Base-by-base conservation (phyloP, 2,888 invertebrate genomes). In the Acronicta leporina region DNA sequence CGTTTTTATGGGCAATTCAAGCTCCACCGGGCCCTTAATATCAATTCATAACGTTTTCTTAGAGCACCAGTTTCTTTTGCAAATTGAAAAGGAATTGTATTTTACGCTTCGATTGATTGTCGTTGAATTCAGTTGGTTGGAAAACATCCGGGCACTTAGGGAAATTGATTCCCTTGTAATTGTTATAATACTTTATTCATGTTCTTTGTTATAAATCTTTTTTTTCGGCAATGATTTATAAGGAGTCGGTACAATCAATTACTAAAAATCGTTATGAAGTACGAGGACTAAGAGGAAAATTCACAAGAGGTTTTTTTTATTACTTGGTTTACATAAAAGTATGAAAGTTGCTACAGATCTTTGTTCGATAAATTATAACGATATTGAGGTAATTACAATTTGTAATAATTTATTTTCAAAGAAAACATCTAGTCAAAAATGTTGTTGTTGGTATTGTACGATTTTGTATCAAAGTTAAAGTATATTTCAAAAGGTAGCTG, bases 41-140 rank as follows among this genome's bases (percentile, higher is more conserved):
- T 75, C 61, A 63, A 71, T 67, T 68, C 43, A 61, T 52, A 52
- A 63, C 51, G 14, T 50, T 65, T 61, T 52, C 58, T 51, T 55
- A 20, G 15, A 14, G 46, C 66, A 68, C 62, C 65, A 14, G 16
- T 56, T 64, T 53, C 35, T 43, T 73, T 68, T 50, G 33, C 25
- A 59, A 68, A 73, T 68, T 59, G 44, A 45, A 63, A 65, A 38
- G 27, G n/a, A 64, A 61, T 72, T 68, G 53, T 52, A 15, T 65
- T 61, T 59, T 51, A 16, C 42, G 30, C 16, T 61, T 64, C 40
- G 51, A 61, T 61, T 60, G 47, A 62, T 62, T 63, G 25, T 52
- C 47, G 15, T 35, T 44, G 35, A 54, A 40, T 43, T 56, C 10
- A 45, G 3, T 25, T 38, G 15, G 27, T 25, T 33, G 15, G 27